Base-by-base conservation (phyloP, 2,888 invertebrate genomes). In the Eupithecia vulgata region DNA sequence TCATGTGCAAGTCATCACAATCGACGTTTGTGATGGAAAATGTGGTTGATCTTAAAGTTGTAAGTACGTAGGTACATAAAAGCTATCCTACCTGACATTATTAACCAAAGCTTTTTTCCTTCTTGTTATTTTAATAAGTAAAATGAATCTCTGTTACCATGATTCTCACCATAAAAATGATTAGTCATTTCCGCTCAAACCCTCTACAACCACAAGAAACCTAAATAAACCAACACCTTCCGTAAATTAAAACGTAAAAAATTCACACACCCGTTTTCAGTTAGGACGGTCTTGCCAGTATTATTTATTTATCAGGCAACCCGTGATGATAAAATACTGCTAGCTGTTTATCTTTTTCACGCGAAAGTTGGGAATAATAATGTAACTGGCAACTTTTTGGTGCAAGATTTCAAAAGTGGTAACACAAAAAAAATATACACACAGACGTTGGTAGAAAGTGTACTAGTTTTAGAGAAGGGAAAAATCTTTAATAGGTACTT, bases 201-300 rank as follows among this genome's bases (percentile, higher is more conserved):
- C 61, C 34, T 30, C 34, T 0, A 17, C 3, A 15, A 21, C 62
- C 65, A 65, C 65, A 42, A 40, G 61, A 34, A 65, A n/a, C 65
- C 64, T 79, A 74, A 78, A 78, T 79, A 79, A 78, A 76, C 67
- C 74, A 76, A 76, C 78, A 76, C 76, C 75, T 76, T 67, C 34
- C 67, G 76, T 76, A 76, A 78, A 79, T 79, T 79, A 79, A 76
- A 76, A 78, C 66, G 75, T 79, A 67, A 79, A 79, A 78, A 76
- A 78, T 78, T 79, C 78, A 79, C 64, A 66, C 37, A 65, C 62
- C 72, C 73, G 76, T 72, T 74, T 76, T 75, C 79, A 74, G 76
- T 76, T 75, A 76, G 65, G 65, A 21, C 35, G 37, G 65, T n/a
- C 62, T 65, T n/a, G 15, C 25, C 17, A 5, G 15, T n/a, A 61